Evolutionary conservation across 1,140 invertebrate species (phyloP), one percentile per base, ranked within the genome.

Genomic region (Penaeus chinensis): DNA sequence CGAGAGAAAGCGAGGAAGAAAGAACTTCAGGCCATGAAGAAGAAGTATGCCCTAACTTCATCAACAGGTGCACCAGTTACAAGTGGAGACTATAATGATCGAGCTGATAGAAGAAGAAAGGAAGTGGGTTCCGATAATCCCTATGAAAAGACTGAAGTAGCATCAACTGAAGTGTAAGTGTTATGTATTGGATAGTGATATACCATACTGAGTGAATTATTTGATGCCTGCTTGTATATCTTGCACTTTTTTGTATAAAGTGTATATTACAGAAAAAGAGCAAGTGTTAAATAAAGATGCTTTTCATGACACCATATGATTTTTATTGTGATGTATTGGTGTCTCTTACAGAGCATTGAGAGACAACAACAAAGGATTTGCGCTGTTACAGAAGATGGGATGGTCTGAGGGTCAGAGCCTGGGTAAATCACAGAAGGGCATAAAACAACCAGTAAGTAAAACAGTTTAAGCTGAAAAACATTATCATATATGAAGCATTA

Each of bases 381-480:
- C 97, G 93, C 92, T 98, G 92, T 91, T 98, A 63, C 93, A 95
- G 81, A 98, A 98, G 93, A 96, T 98, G 95, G 97, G 97, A 22
- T 98, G 97, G 97, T 95, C 94, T n/a, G 95, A 96, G 92, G 97
- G 97, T 82, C 94, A 96, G 90, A 94, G 95, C 0, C 93, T 99
- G 76, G 97, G 97, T 20, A 97, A 96, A 92, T 94, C 94, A 89
- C 92, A 92, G 63, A 90, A 91, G 90, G 97, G 96, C 20, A 93
- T 96, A 24, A 93, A 93, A 27, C 63, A 80, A 24, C 87, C 87
- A 22, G 87, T 89, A 85, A 89, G 82, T 27, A 66, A 32, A 74
- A 19, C 71, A 37, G 27, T 27, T 74, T 27, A 4, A 32, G n/a
- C 5, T 27, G 27, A 13, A 27, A 74, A 37, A 32, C 16, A 54